These are phyloP conservation scores for Trichosurus vulpecula DNA, from an alignment of 2,797 vertebrate species.

Conservation along the genomic window DNA sequence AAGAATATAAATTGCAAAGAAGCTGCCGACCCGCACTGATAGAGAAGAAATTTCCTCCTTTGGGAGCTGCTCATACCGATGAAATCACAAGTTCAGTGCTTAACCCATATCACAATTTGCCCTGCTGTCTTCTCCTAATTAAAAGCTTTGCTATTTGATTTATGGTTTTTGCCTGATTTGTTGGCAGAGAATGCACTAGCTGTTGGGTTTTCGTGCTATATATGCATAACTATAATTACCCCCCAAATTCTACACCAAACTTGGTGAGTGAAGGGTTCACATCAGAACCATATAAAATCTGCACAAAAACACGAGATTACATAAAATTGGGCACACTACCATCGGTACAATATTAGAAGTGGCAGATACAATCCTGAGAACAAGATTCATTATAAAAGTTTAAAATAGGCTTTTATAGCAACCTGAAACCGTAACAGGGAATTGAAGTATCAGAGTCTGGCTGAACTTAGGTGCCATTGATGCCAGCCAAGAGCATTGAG, in stretches of 20 bases:
- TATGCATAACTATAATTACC: neutral
- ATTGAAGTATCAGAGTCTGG: neutral
- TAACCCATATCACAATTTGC: neutral
- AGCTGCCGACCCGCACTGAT: no score
- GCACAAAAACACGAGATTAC: neutral
- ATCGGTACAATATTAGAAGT: neutral
- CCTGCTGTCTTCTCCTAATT: neutral
- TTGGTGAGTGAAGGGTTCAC: neutral
- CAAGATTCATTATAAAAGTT: neutral
- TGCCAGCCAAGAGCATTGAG: neutral
- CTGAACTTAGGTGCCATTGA: neutral
- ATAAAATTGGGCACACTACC: neutral
- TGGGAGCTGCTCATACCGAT: neutral
- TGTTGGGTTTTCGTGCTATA: neutral
- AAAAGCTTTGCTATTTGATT: neutral
- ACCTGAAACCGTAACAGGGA: neutral
- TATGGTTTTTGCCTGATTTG: neutral
- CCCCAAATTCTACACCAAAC: neutral
- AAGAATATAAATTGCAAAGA: neutral
- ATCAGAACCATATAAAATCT: neutral
- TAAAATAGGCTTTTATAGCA: neutral
- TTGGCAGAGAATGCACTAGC: neutral
- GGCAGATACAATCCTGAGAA: neutral
- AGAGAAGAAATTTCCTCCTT: neutral
- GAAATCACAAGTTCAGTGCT: neutral